phyloP scores from a whole-genome alignment of 2,113 vertebrate species.

The Lycaon pictus region DNA sequence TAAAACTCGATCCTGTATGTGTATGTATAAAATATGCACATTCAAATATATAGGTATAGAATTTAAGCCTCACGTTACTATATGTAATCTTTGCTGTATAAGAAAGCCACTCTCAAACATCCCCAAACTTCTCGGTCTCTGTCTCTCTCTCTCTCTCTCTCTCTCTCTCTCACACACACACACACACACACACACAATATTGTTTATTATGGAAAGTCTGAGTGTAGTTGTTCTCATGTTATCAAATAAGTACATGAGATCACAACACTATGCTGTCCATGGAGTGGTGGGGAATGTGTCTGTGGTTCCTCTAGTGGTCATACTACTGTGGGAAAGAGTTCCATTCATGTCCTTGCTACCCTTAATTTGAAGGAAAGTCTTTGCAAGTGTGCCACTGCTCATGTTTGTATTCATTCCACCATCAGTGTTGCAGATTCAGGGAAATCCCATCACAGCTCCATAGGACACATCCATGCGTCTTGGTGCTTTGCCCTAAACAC shows the following conservation, averaged over 20 bases:
- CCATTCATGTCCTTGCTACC: conserved; percentile 21
- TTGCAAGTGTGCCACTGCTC: background rate
- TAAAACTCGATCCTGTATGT: background rate
- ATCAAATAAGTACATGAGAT: background rate
- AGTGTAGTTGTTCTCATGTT: background rate
- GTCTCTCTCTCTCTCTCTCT: background rate
- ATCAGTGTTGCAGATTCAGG: background rate
- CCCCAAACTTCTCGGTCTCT: background rate
- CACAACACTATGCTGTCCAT: background rate
- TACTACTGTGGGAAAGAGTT: conserved; percentile 25
- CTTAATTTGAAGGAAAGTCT: conserved; percentile 42
- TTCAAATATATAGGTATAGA: background rate
- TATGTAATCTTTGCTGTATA: background rate
- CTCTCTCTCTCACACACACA: too few relatives aligned
- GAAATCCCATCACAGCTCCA: background rate
- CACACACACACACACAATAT: background rate
- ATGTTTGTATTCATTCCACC: conserved; percentile 23
- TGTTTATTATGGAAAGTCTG: background rate
- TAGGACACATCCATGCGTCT: background rate
- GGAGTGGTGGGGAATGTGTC: background rate
- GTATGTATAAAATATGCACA: background rate
- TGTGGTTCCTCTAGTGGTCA: background rate
- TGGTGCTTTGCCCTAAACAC: conserved; percentile 44
- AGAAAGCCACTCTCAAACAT: background rate
- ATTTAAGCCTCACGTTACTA: background rate